Base-by-base conservation (phyloP, 1,140 invertebrate species). In the Tetragonula clypearis region DNA sequence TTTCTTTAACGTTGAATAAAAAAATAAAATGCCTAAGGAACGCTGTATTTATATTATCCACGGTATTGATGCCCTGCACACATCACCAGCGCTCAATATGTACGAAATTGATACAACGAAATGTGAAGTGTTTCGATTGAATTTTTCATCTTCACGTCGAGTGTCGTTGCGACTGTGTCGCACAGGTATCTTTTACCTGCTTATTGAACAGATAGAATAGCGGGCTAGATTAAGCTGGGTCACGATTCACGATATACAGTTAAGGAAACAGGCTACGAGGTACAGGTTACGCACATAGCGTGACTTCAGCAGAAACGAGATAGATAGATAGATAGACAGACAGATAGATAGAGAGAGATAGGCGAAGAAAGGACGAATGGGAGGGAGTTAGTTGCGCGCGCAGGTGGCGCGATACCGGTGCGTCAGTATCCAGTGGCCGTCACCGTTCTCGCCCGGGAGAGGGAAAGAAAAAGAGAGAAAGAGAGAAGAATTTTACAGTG, bases 361-460 rank as follows among this genome's bases (percentile, higher is more conserved):
- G 55, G n/a, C 1, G 8, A 21, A 41, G 71, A 1, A 17, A 73
- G 49, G 62, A 23, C 11, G 56, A 81, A 69, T 17, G 23, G 58
- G 75, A 72, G 75, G 41, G 76, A 62, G 26, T 26, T 49, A 55
- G 26, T 12, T 94, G 93, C 93, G 93, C 92, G 93, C 93, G 93
- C 93, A 94, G 92, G 93, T 94, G 93, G 93, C 93, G 93, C 93
- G 93, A 94, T 93, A 90, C 93, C 88, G 91, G 92, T 93, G 92
- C 93, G 93, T 93, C 93, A 94, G 93, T 93, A 91, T 92, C 41
- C 90, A 87, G 86, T 90, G 89, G 85, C 88, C 85, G 74, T 68
- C 84, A 65, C 83, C 77, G 88, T 92, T 92, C 85, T 91, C 87
- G 88, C 88, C 90, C 92, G 90, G 91, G 90, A 89, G 86, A 91